These are phyloP conservation scores for Ornithoptera priamus DNA, from an alignment of 2,888 invertebrate species.

Conservation along the genomic window DNA sequence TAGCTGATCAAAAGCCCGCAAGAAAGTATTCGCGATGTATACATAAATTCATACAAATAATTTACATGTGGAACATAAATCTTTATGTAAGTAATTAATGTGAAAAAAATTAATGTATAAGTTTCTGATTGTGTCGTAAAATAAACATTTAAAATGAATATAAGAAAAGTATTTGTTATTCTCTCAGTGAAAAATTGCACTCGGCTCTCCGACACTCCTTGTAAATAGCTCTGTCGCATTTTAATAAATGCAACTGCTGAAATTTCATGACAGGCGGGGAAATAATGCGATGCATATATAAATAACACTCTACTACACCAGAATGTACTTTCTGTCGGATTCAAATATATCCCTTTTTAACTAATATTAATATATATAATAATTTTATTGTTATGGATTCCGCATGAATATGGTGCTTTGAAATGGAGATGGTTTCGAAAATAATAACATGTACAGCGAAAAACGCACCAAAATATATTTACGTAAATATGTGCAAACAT, in stretches of 20 bases:
- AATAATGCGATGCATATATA: conserved; percentile 16
- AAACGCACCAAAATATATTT: neutral
- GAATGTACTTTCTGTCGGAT: conserved; percentile 8
- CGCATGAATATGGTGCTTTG: too few relatives aligned
- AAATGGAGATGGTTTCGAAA: too few relatives aligned
- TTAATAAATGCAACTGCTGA: conserved; percentile 45
- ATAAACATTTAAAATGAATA: conserved; percentile 26
- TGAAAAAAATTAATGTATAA: conserved; percentile 9
- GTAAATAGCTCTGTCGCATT: conserved; percentile 40
- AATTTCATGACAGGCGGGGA: conserved; percentile 47
- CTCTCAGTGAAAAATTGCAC: conserved; percentile 23
- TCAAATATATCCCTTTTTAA: neutral
- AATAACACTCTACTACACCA: conserved; percentile 3
- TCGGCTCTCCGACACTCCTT: conserved; percentile 33
- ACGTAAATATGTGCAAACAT: neutral
- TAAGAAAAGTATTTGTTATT: conserved; percentile 25
- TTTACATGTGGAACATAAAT: neutral
- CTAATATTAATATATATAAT: neutral
- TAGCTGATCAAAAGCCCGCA: neutral
- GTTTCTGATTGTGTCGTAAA: conserved; percentile 17
- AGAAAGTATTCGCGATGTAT: neutral
- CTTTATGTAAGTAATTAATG: neutral
- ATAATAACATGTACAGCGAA: neutral
- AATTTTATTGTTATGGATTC: too few relatives aligned
- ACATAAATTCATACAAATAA: neutral